phyloP scores from a whole-genome alignment of 1,140 invertebrate genomes.

The Drosophila dunni region DNA sequence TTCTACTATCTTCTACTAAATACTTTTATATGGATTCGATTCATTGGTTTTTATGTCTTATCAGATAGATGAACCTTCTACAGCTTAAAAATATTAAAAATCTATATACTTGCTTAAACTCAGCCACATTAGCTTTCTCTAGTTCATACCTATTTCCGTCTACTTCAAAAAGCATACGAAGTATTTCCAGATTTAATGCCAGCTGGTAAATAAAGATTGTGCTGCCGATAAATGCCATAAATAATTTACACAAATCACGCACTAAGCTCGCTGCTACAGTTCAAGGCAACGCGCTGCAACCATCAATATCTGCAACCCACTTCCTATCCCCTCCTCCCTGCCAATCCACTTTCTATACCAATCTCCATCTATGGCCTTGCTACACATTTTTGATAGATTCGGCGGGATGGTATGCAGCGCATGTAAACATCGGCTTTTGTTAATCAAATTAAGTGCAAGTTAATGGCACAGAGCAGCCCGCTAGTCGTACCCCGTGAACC shows the following conservation, averaged over 20 bases:
- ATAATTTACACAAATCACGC: constrained; percentile 46
- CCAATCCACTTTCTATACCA: background rate
- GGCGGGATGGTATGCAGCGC: constrained; percentile 57
- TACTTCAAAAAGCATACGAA: background rate
- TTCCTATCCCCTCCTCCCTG: background rate
- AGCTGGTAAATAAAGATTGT: constrained; percentile 13
- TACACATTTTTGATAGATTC: constrained; percentile 64
- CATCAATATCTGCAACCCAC: constrained; percentile 22
- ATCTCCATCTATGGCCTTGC: background rate
- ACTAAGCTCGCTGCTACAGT: constrained; percentile 20
- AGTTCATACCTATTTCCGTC: background rate
- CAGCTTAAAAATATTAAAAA: no score
- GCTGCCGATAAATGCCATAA: constrained; percentile 20
- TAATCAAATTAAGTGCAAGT: constrained; percentile 84
- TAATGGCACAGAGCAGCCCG: constrained; percentile 61
- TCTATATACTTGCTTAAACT: no score
- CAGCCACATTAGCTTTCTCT: background rate
- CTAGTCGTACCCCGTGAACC: background rate
- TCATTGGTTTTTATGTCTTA: no score
- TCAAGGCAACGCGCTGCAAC: constrained; percentile 28
- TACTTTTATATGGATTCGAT: no score
- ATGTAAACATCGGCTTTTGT: constrained; percentile 81
- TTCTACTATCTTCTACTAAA: no score
- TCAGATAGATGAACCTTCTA: no score
- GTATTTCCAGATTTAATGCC: background rate